Evolutionary conservation across 2,113 vertebrate species (phyloP).

Genomic region (Anolis sagrei): DNA sequence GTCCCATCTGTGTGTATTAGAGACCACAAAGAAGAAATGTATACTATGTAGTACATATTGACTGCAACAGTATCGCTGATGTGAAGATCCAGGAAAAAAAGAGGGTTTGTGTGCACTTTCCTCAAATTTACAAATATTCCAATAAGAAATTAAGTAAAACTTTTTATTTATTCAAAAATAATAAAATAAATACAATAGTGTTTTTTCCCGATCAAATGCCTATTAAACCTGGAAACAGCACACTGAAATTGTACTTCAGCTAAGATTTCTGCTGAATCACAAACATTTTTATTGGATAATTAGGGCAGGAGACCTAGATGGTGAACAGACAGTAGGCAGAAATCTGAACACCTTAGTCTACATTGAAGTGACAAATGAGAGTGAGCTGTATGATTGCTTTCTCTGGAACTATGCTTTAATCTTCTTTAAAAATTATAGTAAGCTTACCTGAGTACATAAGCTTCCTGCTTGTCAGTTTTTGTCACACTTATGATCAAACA

Average conservation of each 20-base stretch:
- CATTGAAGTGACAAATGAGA: not conserved
- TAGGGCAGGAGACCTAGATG: not conserved
- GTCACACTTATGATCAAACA: slow-evolving; percentile 99
- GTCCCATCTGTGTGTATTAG: too few relatives aligned
- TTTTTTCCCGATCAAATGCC: not conserved
- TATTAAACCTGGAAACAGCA: not conserved
- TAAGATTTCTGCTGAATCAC: not conserved
- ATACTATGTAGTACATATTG: too few relatives aligned
- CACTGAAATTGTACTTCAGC: not conserved
- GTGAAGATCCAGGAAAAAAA: too few relatives aligned
- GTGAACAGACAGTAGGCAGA: not conserved
- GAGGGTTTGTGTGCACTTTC: not conserved
- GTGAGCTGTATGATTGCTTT: not conserved
- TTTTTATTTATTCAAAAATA: not conserved
- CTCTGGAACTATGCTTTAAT: not conserved
- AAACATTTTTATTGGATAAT: not conserved
- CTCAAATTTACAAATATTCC: not conserved
- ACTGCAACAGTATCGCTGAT: too few relatives aligned
- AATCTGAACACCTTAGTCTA: not conserved
- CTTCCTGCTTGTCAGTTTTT: slow-evolving; percentile 99
- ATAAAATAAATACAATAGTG: not conserved
- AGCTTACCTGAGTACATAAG: slow-evolving; percentile 99
- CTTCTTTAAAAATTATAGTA: not conserved
- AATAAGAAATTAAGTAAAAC: not conserved
- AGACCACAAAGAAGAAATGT: too few relatives aligned